phyloP scores from a whole-genome alignment of 2,888 invertebrate genomes.

The Aphrophora alni region DNA sequence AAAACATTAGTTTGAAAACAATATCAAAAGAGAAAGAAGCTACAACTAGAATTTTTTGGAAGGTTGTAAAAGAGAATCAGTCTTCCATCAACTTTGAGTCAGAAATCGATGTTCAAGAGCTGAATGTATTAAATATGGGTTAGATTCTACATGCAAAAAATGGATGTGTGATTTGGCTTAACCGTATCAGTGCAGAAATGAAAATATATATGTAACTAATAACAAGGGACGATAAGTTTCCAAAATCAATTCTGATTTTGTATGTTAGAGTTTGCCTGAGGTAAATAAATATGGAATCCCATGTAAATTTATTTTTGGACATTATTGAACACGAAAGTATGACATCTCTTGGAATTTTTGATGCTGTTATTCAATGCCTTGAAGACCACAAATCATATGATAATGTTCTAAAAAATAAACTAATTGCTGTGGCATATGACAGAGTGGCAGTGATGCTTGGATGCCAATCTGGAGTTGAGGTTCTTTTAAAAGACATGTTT shows the following conservation, averaged over 20 bases:
- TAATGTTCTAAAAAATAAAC: not conserved
- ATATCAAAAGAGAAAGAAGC: no score
- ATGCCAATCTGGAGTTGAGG: not conserved
- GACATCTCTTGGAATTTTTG: no score
- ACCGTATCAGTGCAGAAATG: conserved; percentile 26
- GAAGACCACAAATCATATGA: no score
- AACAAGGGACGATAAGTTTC: not conserved
- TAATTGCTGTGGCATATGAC: not conserved
- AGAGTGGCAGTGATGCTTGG: not conserved
- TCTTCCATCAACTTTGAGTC: no score
- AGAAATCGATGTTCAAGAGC: no score
- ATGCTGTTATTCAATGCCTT: no score
- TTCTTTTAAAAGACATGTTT: not conserved
- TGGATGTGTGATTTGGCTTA: conserved; percentile 14
- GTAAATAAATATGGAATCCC: no score
- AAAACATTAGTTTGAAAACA: no score
- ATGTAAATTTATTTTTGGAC: no score
- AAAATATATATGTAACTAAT: conserved; percentile 11
- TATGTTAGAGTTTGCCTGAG: not conserved
- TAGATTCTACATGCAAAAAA: conserved; percentile 24
- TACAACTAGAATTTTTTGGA: not conserved
- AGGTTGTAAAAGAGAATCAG: no score
- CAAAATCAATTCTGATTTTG: not conserved
- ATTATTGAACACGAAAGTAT: not conserved
- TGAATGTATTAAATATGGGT: conserved; percentile 26